phyloP scores from a whole-genome alignment of 2,888 invertebrate genomes.

The Scaptomyza polygonia region DNA sequence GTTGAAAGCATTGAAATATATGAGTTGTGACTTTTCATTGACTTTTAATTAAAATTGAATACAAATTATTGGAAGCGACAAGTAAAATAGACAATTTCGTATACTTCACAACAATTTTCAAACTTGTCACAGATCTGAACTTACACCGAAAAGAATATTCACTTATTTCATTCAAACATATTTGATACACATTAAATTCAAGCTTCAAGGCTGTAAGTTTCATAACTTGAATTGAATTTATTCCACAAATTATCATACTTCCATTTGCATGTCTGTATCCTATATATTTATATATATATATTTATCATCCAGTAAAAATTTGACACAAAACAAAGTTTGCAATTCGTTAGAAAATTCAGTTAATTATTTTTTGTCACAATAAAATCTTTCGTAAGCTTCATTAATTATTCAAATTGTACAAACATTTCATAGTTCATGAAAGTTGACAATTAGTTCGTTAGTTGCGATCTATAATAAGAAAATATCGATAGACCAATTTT shows the following conservation, averaged over 20 bases:
- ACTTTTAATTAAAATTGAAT: constrained; percentile 4
- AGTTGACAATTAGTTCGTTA: too few relatives aligned
- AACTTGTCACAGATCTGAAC: background rate
- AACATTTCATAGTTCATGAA: background rate
- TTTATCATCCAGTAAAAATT: too few relatives aligned
- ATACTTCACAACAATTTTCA: background rate
- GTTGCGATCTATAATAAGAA: too few relatives aligned
- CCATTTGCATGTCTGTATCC: too few relatives aligned
- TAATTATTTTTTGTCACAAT: background rate
- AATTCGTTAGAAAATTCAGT: background rate
- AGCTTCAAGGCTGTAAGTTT: background rate
- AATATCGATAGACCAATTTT: too few relatives aligned
- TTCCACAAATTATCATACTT: background rate
- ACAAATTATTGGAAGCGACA: background rate
- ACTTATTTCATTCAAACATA: background rate
- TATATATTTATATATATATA: too few relatives aligned
- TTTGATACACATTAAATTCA: background rate
- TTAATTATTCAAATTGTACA: background rate
- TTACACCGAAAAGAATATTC: background rate
- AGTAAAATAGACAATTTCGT: background rate
- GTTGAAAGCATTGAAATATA: constrained; percentile 1
- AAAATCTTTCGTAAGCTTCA: background rate
- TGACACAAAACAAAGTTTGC: background rate
- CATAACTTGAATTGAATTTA: background rate
- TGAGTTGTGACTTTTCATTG: constrained; percentile 8